Conservation (phyloP, 2,797 vertebrate species). For the Scolopax bukidnonensis region DNA sequence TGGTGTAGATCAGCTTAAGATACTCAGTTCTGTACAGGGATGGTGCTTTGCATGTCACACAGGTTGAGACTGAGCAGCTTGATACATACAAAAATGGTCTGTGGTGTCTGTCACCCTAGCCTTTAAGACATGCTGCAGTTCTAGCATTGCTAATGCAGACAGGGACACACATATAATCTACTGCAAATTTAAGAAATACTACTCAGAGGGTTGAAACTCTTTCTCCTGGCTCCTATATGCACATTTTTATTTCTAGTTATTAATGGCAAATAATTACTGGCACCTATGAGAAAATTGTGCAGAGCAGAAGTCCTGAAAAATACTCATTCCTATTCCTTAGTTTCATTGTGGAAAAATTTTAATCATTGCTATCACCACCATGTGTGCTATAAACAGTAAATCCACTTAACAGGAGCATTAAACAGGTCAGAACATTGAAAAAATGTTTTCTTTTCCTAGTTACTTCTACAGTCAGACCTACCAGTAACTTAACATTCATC, state of each 20-base stretch:
- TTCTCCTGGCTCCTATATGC: neutral
- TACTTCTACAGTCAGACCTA: neutral
- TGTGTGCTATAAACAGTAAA: neutral
- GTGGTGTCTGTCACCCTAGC: neutral
- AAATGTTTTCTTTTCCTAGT: neutral
- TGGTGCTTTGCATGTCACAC: fast-evolving
- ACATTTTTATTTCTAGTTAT: neutral
- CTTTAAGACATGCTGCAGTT: neutral
- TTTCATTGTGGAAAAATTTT: neutral
- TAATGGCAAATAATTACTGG: neutral
- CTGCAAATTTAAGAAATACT: neutral
- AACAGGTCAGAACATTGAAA: neutral
- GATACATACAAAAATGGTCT: fast-evolving
- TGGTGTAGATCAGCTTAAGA: neutral
- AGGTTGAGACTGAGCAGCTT: neutral
- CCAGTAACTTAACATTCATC: neutral
- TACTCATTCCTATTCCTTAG: neutral
- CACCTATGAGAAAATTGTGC: neutral
- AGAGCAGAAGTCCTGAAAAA: neutral
- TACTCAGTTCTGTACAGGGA: neutral
- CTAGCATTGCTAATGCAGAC: neutral
- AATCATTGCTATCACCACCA: neutral
- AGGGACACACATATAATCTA: neutral
- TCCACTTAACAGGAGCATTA: neutral
- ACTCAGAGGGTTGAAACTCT: neutral